phyloP scores from a whole-genome alignment of 23 tunicate genomes.

The Trididemnum clinides region DNA sequence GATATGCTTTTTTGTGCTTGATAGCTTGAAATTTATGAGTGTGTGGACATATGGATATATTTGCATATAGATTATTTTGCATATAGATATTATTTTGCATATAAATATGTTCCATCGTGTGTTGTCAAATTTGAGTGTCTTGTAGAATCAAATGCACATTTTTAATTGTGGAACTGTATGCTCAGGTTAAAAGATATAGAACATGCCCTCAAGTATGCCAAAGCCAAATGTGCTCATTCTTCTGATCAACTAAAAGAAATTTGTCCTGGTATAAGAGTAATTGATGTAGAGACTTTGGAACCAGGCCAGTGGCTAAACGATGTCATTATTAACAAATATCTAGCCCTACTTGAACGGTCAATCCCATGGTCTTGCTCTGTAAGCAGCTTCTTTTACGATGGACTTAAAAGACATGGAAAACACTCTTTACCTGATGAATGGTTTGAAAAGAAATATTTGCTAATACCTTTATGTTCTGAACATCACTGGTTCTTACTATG shows the following conservation, averaged over 20 bases:
- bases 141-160: too few relatives aligned
- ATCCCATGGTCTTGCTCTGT: conserved; percentile 19
- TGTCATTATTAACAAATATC: conserved; percentile 75
- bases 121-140: too few relatives aligned
- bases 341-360: conserved; percentile 35
- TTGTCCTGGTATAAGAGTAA: conserved; percentile 59
- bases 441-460: conserved; percentile 27
- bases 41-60: too few relatives aligned
- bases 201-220: conserved; percentile 30
- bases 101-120: too few relatives aligned
- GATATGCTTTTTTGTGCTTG: too few relatives aligned
- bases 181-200: conserved; percentile 52
- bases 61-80: too few relatives aligned
- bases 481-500: conserved; percentile 79
- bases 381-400: conserved; percentile 85
- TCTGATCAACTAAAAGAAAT: conserved; percentile 28
- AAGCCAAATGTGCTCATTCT: background rate
- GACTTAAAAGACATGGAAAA: conserved; percentile 36
- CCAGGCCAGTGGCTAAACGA: conserved; percentile 88
- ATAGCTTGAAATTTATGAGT: too few relatives aligned
- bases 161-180: background rate
- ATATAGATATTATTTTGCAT: too few relatives aligned
- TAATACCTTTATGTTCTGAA: conserved; percentile 61
- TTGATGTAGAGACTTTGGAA: conserved; percentile 60
- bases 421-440: conserved; percentile 58